Evolutionary conservation across 2,888 invertebrate species (phyloP), one percentile per base, ranked within the genome.

Genomic region (Drosophila mercatorum): DNA sequence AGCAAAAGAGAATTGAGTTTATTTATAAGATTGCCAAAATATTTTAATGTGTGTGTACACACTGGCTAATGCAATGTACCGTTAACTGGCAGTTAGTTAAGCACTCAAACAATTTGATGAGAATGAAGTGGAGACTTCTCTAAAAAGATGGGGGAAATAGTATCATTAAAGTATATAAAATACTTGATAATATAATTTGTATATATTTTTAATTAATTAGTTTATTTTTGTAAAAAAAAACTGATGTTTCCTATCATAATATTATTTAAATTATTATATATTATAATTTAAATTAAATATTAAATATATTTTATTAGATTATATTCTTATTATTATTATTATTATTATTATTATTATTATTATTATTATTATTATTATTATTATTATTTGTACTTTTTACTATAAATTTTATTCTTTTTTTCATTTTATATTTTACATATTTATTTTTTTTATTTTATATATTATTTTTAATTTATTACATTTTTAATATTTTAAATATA

Each of bases 11-110:
- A 47, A 28, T 2, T 31, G 34, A 51, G 7, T 36, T 36, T 52
- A 36, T 52, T 52, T 52, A 52, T 38, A 52, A 52, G 17, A 51
- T 51, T 34, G 31, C 17, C 38, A 38, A 34, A 14, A 10, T 52
- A 36, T 52, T 36, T 36, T 22, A 38, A 36, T 36, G 17, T 22
- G 17, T 22, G 36, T 36, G 22, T 12, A 22, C 17, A 22, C 36
- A 4, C 17, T 14, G 52, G 12, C 36, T 52, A 36, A 22, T 14
- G 14, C 3, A 12, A 38, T 38, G 8, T 8, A 26, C 8, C 22
- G 14, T 52, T 38, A 52, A 38, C 34, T 51, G 51, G 34, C 34
- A 17, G 12, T 17, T 17, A 17, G 49, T 49, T 28, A 14, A 2
- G 22, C 22, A 22, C 22, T 22, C 22, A 22, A 51, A n/a, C 7